Base-by-base conservation (phyloP, 2,113 vertebrate species). In the Collichthys lucidus region DNA sequence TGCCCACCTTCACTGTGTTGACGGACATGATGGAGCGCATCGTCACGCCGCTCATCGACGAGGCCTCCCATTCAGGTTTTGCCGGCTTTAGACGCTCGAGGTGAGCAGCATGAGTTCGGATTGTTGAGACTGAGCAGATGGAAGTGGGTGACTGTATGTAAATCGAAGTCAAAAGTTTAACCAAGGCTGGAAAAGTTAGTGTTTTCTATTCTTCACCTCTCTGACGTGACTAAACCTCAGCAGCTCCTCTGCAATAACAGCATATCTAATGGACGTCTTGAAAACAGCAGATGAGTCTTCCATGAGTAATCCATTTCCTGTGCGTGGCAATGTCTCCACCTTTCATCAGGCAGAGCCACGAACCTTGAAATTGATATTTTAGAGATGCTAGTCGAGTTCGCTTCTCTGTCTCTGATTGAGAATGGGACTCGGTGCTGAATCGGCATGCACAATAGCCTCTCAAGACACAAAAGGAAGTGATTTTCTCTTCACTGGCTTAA, bases 1-100 rank as follows among this genome's bases (percentile, higher is more conserved):
- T 99, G 62, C 98, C 98, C 81, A 99, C 98, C 42, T 99, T 99
- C 93, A 97, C 97, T 67, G 97, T 99, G 88, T 94, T 99, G 90
- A 97, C 97, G 0, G 98, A 99, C 92, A 99, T 99, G 97, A 97
- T 97, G 0, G 98, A 99, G 82, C 97, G 97, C 71, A 98, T 99
- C 77, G 95, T 99, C 92, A 98, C 96, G 8, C 98, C 97, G 0
- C 95, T 99, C 47, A 96, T 98, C 0, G 96, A 99, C 7, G 98
- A 99, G 91, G 95, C 96, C 8, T 94, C 97, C 35, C 95, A 94
- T 69, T 93, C 97, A 4, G 95, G 93, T 56, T 92, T 96, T 7
- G 80, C 96, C 0, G 96, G 96, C 55, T 96, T 97, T 80, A 96
- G 98, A 16, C 95, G 96, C 75, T 97, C 96, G 40, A 99, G 97